Evolutionary conservation across 2,797 vertebrate genomes (phyloP), one percentile per base, ranked within the genome.

Genomic region (Mus spretus): DNA sequence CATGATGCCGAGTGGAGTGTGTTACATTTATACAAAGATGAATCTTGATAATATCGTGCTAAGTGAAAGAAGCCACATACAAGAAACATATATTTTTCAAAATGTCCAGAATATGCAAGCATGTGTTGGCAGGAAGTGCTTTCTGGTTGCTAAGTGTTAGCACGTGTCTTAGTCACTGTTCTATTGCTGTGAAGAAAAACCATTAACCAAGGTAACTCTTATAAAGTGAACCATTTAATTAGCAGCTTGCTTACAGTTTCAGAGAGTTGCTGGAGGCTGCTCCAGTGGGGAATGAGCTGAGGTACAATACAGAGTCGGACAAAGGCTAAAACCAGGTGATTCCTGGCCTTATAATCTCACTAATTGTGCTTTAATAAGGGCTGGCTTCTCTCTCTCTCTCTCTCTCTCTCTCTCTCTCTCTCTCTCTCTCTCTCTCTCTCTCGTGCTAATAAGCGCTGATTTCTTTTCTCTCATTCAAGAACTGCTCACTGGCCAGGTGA

Each of bases 31-130:
- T 17, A n/a, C 28, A 83, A n/a, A 40, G 19, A 80, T 53, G 37
- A 80, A 55, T 89, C 22, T 57, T 63, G 50, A 87, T 55, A 26
- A 78, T 31, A 63, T 47, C 31, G 40, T 14, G 24, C 82, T 72
- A 77, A 94, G 59, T 85, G 8, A 94, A 94, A 94, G 17, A 85
- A 88, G 4, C 34, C n/a, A 77, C 6, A 85, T 28, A 50, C 44
- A 61, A 61, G 85, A 89, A 13, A 74, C 5, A 13, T 19, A 22
- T 74, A 55, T 55, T 50, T n/a, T 31, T 65, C 44, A n/a, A 92
- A 96, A 40, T 72, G 44, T 65, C 37, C 90, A 78, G 11, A n/a
- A 65, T 0, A 91, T 37, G 7, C 14, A 89, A 79, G 67, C 61
- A 85, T 15, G 63, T 12, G 59, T 14, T 80, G 17, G 47, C 4